Base-by-base conservation (phyloP, 2,888 invertebrate genomes). In the Drosophila subsilvestris region DNA sequence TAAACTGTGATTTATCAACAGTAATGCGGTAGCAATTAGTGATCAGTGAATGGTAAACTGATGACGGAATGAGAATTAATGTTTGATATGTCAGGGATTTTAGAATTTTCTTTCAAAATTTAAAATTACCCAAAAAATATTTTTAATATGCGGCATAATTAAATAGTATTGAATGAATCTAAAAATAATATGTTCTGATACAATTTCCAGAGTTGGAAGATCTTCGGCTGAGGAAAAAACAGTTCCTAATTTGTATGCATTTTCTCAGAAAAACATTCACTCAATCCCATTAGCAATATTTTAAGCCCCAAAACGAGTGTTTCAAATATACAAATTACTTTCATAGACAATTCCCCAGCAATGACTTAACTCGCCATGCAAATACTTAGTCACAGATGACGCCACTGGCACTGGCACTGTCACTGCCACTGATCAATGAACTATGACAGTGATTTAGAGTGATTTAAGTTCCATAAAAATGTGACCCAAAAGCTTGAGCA, bases 381-480 rank as follows among this genome's bases (percentile, higher is more conserved):
- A 27, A 27, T 27, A n/a, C n/a, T n/a, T n/a, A 27, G 9, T 27
- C 9, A 37, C 32, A 37, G 37, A 7, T 37, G 37, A 37, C 37
- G 37, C 37, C 37, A n/a, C 37, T n/a, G 37, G 14, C 37, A 6
- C 14, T 14, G 37, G 7, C 37, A 37, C 14, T 14, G 37, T 0
- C 14, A 7, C 14, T 14, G 37, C 5, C 37, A 37, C 14, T 37
- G 14, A 37, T 7, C 37, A 66, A 66, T 66, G 67, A 66, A 66
- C 66, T 54, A 66, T 66, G 66, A 68, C 67, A 68, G 68, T 43
- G 68, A 68, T 67, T 58, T 57, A 68, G 56, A 68, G 57, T 56
- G 37, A 68, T 50, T 42, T 37, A 37, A 37, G 37, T 48, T 20
- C 4, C 47, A 49, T 37, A 65, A 66, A 62, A 68, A 68, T 66